These are phyloP conservation scores for Sesia bembeciformis DNA, from an alignment of 2,888 invertebrate genomes.

Conservation along the genomic window DNA sequence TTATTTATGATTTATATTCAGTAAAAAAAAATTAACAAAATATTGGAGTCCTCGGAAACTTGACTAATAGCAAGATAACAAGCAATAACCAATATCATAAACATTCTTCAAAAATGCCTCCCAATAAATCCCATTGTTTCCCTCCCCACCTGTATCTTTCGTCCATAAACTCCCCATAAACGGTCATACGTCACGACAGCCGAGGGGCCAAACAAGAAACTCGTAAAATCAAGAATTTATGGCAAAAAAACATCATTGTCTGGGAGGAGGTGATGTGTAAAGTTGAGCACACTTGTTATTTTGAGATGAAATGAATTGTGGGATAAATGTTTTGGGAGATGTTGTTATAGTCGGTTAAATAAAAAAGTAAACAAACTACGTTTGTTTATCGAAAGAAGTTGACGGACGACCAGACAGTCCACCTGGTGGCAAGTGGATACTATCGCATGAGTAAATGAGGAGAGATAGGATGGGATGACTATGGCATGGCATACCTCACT, in stretches of 20 bases:
- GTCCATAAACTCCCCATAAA: slow-evolving; percentile 34
- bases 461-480: no score
- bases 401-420: no score
- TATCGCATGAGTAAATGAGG: no score
- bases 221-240: slow-evolving; percentile 51
- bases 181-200: slow-evolving; percentile 29
- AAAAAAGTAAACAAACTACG: no score
- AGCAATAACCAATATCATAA: slow-evolving; percentile 3
- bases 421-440: no score
- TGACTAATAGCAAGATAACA: no score
- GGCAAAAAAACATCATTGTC: slow-evolving; percentile 32
- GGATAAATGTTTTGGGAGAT: background rate
- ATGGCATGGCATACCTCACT: no score
- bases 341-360: no score
- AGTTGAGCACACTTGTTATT: background rate
- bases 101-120: slow-evolving; percentile 6
- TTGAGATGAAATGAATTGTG: background rate
- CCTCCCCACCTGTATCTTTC: background rate
- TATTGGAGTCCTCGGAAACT: no score
- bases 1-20: no score
- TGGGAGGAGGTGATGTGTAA: background rate
- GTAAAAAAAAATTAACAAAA: no score
- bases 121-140: slow-evolving; percentile 1
- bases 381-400: no score
- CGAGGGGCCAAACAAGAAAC: slow-evolving; percentile 22